Percentiles rank a stretch among this genome's conserved stretches.
Evolutionary conservation across 2,888 invertebrate genomes (phyloP).

Genomic region (Zelleria hepariella): DNA sequence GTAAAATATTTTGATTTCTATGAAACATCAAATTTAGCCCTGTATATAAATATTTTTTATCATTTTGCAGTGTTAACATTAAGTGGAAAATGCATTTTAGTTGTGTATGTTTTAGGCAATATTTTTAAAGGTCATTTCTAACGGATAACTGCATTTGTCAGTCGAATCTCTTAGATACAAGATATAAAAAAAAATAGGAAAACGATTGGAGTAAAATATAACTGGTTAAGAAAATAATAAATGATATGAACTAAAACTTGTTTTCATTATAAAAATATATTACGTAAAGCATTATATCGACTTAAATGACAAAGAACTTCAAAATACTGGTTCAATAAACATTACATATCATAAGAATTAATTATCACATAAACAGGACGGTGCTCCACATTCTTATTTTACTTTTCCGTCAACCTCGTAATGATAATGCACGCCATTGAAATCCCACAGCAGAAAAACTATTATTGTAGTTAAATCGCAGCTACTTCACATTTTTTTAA

Average conservation of each 20-base stretch:
- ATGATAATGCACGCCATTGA: background rate
- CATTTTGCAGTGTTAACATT: slow-evolving; percentile 65
- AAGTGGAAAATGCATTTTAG: slow-evolving; percentile 69
- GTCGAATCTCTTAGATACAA: slow-evolving; percentile 69
- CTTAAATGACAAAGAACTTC: background rate
- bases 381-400: background rate
- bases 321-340: background rate
- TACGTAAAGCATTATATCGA: background rate
- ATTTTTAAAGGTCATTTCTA: slow-evolving; percentile 67
- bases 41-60: slow-evolving; percentile 63
- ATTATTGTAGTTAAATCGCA: no score
- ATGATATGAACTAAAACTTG: slow-evolving; percentile 57
- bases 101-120: slow-evolving; percentile 70
- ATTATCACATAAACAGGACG: slow-evolving; percentile 10
- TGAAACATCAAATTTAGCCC: slow-evolving; percentile 60
- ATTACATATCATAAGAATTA: background rate
- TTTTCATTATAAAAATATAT: slow-evolving; percentile 10
- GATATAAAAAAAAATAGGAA: slow-evolving; percentile 67
- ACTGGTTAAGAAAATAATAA: slow-evolving; percentile 72
- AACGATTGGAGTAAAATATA: slow-evolving; percentile 68
- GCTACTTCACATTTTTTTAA: no score
- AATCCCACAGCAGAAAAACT: background rate
- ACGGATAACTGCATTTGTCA: slow-evolving; percentile 55
- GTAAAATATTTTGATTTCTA: slow-evolving; percentile 54
- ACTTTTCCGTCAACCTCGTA: background rate